Base-by-base conservation (phyloP, 2,113 vertebrate genomes). In the Leucopsar rothschildi region DNA sequence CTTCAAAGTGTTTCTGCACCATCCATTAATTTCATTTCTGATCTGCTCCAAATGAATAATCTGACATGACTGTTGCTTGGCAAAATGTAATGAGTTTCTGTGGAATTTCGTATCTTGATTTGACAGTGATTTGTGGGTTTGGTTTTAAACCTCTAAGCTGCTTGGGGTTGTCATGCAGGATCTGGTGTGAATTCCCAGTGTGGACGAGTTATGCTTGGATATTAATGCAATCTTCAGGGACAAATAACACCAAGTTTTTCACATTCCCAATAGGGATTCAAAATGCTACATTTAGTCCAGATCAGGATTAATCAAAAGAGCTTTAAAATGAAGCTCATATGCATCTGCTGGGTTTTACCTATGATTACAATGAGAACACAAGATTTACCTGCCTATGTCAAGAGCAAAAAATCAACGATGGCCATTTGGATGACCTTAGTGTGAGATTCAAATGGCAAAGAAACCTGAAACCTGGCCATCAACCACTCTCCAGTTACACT, bases 361-460 rank as follows among this genome's bases (percentile, higher is more conserved):
- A 15, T n/a, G 18, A 13, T 59, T 93, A 39, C 13, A 59, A 37
- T 8, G 40, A 68, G 8, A 65, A 19, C 1, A 6, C 47, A 82
- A 88, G 68, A 71, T 89, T 70, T 92, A 77, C 47, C 45, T 77
- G 37, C 35, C 65, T 91, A 49, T 42, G 23, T 83, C 56, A 81
- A 16, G 56, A 52, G 53, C 60, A 79, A 86, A 94, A 63, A 45
- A 20, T 4, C 4, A 3, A 31, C 3, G 1, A 52, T 1, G 19
- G 31, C n/a, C 47, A 66, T 92, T 88, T 66, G 45, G 45, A 64
- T 92, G 86, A 97, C 92, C 93, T 70, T 63, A 28, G 49, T 45
- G 24, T 27, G 68, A 47, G 73, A 91, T 83, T 96, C 92, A 86
- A 77, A 82, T 39, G 52, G 39, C 57, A 92, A 83, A 5, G 57